phyloP scores from a whole-genome alignment of 2,113 vertebrate species.

The Taxidea taxus region DNA sequence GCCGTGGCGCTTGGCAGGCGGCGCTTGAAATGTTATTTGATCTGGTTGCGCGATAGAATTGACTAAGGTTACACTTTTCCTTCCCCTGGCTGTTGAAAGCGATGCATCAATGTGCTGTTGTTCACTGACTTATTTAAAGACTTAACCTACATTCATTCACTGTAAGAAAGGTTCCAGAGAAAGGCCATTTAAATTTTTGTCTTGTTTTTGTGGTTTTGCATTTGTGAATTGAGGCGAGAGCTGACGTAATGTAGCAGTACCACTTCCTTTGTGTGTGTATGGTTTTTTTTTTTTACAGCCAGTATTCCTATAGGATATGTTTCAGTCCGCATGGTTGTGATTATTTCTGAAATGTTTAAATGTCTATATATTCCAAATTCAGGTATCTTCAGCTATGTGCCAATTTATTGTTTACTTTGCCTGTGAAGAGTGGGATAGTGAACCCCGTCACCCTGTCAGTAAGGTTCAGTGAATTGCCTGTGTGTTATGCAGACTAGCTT shows the following conservation, averaged over 20 bases:
- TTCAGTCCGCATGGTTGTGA: slow-evolving; percentile 70
- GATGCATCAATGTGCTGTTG: slow-evolving; percentile 75
- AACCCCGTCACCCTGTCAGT: slow-evolving; percentile 60
- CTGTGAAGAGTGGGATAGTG: not conserved
- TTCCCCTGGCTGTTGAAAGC: slow-evolving; percentile 74
- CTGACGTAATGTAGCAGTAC: slow-evolving; percentile 85
- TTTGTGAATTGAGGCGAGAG: slow-evolving; percentile 86
- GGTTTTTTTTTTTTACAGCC: slow-evolving; percentile 70
- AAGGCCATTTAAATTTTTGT: slow-evolving; percentile 74
- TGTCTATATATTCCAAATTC: not conserved
- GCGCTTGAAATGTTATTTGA: slow-evolving; percentile 87
- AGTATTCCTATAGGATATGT: slow-evolving; percentile 61
- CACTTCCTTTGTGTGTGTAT: slow-evolving; percentile 85
- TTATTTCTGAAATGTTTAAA: slow-evolving; percentile 38
- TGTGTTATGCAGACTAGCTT: slow-evolving; percentile 65
- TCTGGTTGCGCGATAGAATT: slow-evolving; percentile 86
- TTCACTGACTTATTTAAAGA: slow-evolving; percentile 70
- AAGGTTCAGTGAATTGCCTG: slow-evolving; percentile 66
- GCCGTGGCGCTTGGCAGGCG: slow-evolving; percentile 87
- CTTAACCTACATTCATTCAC: slow-evolving; percentile 64
- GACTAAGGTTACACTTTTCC: slow-evolving; percentile 81
- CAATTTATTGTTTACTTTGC: slow-evolving; percentile 12
- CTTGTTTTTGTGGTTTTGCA: slow-evolving; percentile 81
- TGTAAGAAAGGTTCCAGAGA: slow-evolving; percentile 71
- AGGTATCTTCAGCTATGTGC: not conserved